Conservation (phyloP, 2,888 invertebrate species). For the Cerceris ruficornis region DNA sequence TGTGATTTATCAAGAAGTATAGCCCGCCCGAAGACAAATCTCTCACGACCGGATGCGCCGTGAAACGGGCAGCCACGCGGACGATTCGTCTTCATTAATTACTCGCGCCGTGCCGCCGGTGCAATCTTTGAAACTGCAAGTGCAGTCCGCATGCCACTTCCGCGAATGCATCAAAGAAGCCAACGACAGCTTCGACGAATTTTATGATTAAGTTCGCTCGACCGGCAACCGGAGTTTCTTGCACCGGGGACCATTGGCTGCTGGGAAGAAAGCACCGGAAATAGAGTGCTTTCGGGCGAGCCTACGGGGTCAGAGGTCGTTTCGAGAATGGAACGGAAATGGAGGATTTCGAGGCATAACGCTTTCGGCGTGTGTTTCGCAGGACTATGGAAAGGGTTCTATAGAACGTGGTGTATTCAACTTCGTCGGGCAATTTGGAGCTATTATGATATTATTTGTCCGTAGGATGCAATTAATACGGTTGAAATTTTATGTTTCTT, state of each 20-base stretch:
- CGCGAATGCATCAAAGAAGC: conserved; percentile 40
- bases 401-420: too few relatives aligned
- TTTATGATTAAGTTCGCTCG: conserved; percentile 39
- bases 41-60: conserved; percentile 22
- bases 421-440: too few relatives aligned
- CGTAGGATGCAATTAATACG: too few relatives aligned
- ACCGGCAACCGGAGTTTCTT: conserved; percentile 30
- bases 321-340: neutral
- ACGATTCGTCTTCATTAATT: conserved; percentile 57
- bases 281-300: conserved; percentile 4
- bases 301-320: neutral
- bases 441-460: too few relatives aligned
- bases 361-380: too few relatives aligned
- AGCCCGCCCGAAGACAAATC: conserved; percentile 27
- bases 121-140: conserved; percentile 32
- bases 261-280: neutral
- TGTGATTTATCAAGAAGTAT: conserved; percentile 39
- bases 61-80: conserved; percentile 22
- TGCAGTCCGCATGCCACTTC: conserved; percentile 32
- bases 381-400: too few relatives aligned
- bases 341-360: neutral
- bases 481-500: too few relatives aligned
- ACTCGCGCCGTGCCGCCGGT: conserved; percentile 13
- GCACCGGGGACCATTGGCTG: conserved; percentile 16
- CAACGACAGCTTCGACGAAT: conserved; percentile 28